A percentile compares a stretch with the other conserved stretches of the same genome.
These are phyloP conservation scores for Turritopsis dohrnii DNA, from an alignment of 30 jellyfish, hydroid and myxozoan genomes.

Conservation along the genomic window DNA sequence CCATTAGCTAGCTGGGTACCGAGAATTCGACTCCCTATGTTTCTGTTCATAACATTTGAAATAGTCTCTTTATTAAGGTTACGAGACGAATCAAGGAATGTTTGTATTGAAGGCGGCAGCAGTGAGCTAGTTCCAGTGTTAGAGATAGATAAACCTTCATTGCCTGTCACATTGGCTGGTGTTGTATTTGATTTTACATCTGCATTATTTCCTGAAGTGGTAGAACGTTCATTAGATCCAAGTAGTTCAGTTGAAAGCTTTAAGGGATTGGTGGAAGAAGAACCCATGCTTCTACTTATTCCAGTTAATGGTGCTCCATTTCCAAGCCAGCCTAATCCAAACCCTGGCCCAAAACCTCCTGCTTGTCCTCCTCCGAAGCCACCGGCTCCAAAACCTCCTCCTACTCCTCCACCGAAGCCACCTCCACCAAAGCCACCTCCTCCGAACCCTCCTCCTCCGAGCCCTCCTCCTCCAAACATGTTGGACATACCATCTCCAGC, in stretches of 20 bases:
- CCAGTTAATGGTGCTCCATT: slow-evolving; percentile 4
- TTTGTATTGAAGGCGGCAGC: not conserved
- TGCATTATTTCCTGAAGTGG: slow-evolving; percentile 36
- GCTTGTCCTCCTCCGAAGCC: slow-evolving; percentile 31
- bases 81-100: not conserved
- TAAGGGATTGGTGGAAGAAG: not conserved
- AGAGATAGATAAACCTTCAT: not conserved
- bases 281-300: slow-evolving; percentile 31
- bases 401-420: slow-evolving; percentile 28
- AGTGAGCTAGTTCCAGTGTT: not conserved
- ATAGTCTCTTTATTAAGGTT: not conserved
- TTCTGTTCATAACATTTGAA: not conserved
- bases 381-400: slow-evolving; percentile 46
- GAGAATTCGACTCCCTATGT: not conserved
- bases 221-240: slow-evolving; percentile 25
- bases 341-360: slow-evolving; percentile 31
- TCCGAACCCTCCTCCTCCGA: slow-evolving; percentile 44
- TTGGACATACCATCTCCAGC: slow-evolving; percentile 24
- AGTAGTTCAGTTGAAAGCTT: not conserved
- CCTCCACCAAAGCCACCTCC: slow-evolving; percentile 43
- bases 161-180: not conserved
- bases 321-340: slow-evolving; percentile 35
- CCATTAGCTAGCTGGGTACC: not conserved
- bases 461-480: slow-evolving; percentile 36
- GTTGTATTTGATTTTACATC: not conserved